Conservation (phyloP, 2,113 vertebrate genomes). For the Epinephelus fuscoguttatus region DNA sequence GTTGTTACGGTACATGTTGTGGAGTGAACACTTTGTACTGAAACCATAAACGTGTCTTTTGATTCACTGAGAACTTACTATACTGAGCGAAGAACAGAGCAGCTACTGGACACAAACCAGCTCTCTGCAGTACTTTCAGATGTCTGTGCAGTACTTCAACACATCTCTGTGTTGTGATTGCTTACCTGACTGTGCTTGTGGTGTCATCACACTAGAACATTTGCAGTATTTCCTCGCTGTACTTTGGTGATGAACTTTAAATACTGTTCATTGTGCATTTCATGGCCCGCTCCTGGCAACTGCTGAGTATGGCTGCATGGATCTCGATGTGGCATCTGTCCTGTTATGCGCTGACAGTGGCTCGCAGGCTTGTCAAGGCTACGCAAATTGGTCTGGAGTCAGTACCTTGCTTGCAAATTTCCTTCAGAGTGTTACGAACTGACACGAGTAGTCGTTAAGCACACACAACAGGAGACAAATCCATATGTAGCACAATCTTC, state of each 20-base stretch:
- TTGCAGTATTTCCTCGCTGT: slow-evolving; percentile 17
- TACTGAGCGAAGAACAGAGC: slow-evolving; percentile 20
- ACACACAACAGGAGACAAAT: slow-evolving; percentile 9
- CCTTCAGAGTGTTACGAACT: slow-evolving; percentile 6
- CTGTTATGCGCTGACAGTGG: not conserved
- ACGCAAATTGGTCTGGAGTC: slow-evolving; percentile 16
- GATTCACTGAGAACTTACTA: slow-evolving; percentile 65
- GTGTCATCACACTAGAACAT: not conserved
- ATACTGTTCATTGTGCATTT: slow-evolving; percentile 43
- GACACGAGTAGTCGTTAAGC: not conserved
- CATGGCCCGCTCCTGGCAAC: not conserved
- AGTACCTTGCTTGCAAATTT: not conserved
- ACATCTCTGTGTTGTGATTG: slow-evolving; percentile 34
- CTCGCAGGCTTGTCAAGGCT: not conserved
- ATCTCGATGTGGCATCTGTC: slow-evolving; percentile 20
- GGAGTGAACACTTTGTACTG: slow-evolving; percentile 55
- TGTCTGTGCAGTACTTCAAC: slow-evolving; percentile 16
- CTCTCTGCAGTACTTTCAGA: slow-evolving; percentile 18
- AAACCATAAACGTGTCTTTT: slow-evolving; percentile 79
- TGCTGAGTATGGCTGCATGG: slow-evolving; percentile 28
- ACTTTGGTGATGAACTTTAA: slow-evolving; percentile 30
- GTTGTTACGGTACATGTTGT: slow-evolving; percentile 44
- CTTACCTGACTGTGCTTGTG: slow-evolving; percentile 41
- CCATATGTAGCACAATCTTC: slow-evolving; percentile 28
- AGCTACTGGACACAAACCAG: not conserved